Evolutionary conservation across 2,888 invertebrate species (phyloP), one percentile per base, ranked within the genome.

Genomic region (Epsilonema sp.): DNA sequence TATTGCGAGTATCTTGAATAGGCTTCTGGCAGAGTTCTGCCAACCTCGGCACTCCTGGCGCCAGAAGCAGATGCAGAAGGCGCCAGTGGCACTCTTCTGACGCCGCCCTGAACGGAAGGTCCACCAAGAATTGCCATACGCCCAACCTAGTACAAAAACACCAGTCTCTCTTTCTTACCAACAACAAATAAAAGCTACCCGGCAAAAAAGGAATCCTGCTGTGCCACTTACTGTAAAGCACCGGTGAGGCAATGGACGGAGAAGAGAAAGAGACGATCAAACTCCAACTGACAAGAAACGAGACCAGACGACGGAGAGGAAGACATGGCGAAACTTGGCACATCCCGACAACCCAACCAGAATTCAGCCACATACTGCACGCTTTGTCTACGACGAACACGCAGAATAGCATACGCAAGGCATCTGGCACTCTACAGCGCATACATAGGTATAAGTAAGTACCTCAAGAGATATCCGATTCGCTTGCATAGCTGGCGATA

Each of bases 91-190:
- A 24, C 2, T 24, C 24, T 16, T n/a, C 5, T 3, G 42, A 37
- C 2, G 43, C 20, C 19, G 19, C 48, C 11, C 50, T 55, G 50
- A 54, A 62, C 16, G 63, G 63, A 23, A 63, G 51, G 26, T 55
- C 58, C 3, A 61, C 59, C 20, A 63, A 51, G 44, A 61, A 63
- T 48, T 63, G 63, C 53, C 59, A 60, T 19, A 63, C 45, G 19
- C 59, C 62, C 26, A 55, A 49, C 36, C 59, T 60, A 42, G 38
- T n/a, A n/a, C n/a, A n/a, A n/a, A n/a, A n/a, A n/a, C n/a, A n/a
- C n/a, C n/a, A n/a, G n/a, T n/a, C n/a, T n/a, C n/a, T n/a, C n/a
- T n/a, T n/a, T n/a, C n/a, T n/a, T n/a, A n/a, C n/a, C n/a, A n/a
- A n/a, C n/a, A n/a, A n/a, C n/a, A n/a, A n/a, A n/a, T n/a, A n/a